Conservation (phyloP, 2,797 vertebrate genomes). For the Chelon labrosus region DNA sequence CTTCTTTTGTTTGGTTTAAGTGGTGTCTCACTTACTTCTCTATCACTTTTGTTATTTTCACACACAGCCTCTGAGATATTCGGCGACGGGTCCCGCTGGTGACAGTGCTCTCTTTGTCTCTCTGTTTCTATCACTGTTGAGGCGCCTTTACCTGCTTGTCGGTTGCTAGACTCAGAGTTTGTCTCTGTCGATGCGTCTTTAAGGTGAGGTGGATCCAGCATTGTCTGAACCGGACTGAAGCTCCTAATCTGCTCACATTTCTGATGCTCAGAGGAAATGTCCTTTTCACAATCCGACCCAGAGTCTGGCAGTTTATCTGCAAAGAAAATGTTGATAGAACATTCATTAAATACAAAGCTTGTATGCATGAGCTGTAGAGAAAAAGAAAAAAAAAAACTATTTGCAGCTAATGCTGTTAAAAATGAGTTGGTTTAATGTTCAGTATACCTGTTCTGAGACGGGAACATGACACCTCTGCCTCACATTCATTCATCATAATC, state of each 20-base stretch:
- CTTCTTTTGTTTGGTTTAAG: not conserved
- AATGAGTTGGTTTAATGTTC: not conserved
- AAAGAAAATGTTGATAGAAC: not conserved
- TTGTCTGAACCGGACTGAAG: not conserved
- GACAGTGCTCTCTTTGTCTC: not conserved
- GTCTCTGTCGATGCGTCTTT: conserved; percentile 18
- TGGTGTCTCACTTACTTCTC: not conserved
- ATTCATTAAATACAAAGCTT: too few relatives aligned
- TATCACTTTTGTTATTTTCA: conserved; percentile 6
- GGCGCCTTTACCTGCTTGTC: not conserved
- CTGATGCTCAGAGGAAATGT: conserved; percentile 6
- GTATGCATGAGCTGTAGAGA: too few relatives aligned
- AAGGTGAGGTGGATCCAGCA: too few relatives aligned
- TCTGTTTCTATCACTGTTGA: not conserved
- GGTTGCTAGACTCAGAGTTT: not conserved
- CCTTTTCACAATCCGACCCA: not conserved
- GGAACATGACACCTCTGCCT: not conserved
- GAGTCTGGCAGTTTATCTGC: conserved; percentile 21
- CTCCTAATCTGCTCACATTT: not conserved
- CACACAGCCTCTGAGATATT: not conserved
- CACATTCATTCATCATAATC: conserved; percentile 17
- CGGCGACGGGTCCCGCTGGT: not conserved
- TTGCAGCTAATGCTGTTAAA: too few relatives aligned
- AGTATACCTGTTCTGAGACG: not conserved
- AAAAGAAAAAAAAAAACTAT: too few relatives aligned